Evolutionary conservation across 2,113 vertebrate species (phyloP).

Genomic region (Oreochromis tanganicae): DNA sequence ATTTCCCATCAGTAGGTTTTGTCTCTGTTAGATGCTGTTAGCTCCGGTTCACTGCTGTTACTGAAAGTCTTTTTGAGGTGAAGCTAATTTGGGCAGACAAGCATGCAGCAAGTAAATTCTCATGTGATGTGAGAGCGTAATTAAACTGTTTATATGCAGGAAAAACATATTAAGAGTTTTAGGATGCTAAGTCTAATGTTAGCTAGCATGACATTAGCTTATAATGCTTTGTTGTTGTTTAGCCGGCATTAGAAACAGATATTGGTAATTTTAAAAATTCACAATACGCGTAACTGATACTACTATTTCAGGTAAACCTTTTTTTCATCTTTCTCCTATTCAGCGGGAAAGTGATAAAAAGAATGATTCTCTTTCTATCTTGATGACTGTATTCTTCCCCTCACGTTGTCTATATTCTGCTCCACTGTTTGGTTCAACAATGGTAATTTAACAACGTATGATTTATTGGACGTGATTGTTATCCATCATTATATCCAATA

Average conservation of each 20-base stretch:
- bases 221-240: not conserved
- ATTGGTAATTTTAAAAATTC: not conserved
- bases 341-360: not conserved
- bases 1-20: not conserved
- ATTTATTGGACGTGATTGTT: not conserved
- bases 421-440: not conserved
- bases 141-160: not conserved
- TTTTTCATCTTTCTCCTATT: not conserved
- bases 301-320: not conserved
- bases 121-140: not conserved
- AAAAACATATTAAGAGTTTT: not conserved
- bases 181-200: not conserved
- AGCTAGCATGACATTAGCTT: not conserved
- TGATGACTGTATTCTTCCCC: not conserved
- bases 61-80: not conserved
- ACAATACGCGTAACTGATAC: not conserved
- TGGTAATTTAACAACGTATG: accelerated
- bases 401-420: not conserved
- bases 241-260: not conserved
- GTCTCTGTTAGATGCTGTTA: not conserved
- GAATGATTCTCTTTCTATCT: not conserved
- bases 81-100: not conserved
- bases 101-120: not conserved
- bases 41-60: not conserved
- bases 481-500: not conserved